Conservation (phyloP, 2,797 vertebrate genomes). For the Pseudotriccus pelzelni region DNA sequence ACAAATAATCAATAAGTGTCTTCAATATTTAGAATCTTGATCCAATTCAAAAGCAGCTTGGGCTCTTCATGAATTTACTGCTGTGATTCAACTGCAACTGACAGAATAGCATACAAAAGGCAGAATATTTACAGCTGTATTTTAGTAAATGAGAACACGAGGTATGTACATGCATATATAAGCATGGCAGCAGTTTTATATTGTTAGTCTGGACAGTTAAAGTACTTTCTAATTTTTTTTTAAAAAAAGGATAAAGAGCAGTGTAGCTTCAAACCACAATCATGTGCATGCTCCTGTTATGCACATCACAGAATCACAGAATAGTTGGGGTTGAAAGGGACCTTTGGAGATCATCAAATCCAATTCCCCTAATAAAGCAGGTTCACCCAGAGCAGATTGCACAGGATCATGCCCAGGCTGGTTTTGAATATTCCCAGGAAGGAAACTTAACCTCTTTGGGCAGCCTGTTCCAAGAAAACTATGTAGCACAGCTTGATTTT, state of each 20-base stretch:
- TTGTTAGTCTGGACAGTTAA: not conserved
- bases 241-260: not conserved
- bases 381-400: not conserved
- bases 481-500: not conserved
- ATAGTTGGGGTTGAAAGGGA: not conserved
- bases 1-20: constrained; percentile 65
- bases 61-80: constrained; percentile 59
- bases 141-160: not conserved
- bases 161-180: not conserved
- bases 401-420: not conserved
- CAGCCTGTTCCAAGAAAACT: not conserved
- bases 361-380: not conserved
- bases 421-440: not conserved
- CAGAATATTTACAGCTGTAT: not conserved
- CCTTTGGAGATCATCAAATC: not conserved
- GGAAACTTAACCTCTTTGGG: not conserved
- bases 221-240: not conserved
- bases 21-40: constrained; percentile 53
- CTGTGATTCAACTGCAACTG: not conserved
- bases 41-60: constrained; percentile 62
- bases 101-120: not conserved
- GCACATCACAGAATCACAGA: not conserved
- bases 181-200: not conserved
- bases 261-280: not conserved
- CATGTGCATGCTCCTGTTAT: not conserved